phyloP scores from a whole-genome alignment of 2,888 invertebrate genomes.

The Acleris literana region DNA sequence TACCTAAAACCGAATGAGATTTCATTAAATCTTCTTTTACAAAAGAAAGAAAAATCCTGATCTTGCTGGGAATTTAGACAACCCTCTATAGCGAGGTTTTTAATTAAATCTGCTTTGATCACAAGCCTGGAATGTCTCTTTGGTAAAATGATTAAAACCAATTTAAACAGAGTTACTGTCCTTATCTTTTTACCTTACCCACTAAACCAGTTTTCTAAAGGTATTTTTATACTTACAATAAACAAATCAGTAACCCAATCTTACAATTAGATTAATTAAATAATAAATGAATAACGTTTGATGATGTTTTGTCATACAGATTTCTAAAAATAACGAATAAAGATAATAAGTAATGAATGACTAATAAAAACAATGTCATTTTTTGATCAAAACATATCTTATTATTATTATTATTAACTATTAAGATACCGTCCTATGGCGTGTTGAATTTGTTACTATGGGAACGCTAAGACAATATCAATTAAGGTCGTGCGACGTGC shows the following conservation, averaged over 20 bases:
- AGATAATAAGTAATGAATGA: no score
- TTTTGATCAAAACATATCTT: background rate
- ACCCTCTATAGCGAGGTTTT: conserved; percentile 75
- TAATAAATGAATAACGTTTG: background rate
- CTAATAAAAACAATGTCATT: no score
- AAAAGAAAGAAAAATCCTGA: conserved; percentile 62
- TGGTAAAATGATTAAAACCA: conserved; percentile 72
- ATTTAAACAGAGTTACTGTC: conserved; percentile 63
- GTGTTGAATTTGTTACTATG: conserved; percentile 58
- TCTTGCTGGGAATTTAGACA: conserved; percentile 75
- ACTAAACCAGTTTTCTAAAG: conserved; percentile 35
- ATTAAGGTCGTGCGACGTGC: conserved; percentile 67
- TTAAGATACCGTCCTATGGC: conserved; percentile 40
- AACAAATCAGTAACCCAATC: background rate
- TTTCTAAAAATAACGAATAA: no score
- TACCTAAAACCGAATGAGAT: conserved; percentile 61
- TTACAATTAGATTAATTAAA: background rate
- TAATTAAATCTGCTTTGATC: conserved; percentile 81
- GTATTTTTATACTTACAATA: background rate
- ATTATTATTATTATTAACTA: conserved; percentile 38
- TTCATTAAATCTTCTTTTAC: conserved; percentile 66
- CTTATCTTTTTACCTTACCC: conserved; percentile 54
- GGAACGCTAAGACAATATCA: conserved; percentile 70
- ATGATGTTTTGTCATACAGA: background rate
- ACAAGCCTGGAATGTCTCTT: conserved; percentile 72